Conservation (phyloP, 2,888 invertebrate genomes). For the Liopterus haemorrhoidalis region DNA sequence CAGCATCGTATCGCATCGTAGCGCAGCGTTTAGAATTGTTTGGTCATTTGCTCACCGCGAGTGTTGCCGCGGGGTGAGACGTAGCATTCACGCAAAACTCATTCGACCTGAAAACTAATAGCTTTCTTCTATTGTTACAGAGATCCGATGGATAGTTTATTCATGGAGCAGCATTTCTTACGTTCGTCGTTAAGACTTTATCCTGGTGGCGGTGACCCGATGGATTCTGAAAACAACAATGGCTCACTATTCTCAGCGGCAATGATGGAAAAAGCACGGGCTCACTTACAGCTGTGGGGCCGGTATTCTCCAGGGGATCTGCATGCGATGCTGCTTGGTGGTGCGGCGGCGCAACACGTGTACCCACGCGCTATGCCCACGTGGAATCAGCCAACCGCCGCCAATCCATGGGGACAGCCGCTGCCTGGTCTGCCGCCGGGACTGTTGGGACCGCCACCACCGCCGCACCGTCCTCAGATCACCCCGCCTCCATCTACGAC, state of each 20-base stretch:
- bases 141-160: constrained; percentile 74
- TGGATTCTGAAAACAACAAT: constrained; percentile 49
- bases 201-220: constrained; percentile 51
- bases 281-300: constrained; percentile 52
- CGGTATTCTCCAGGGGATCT: constrained; percentile 43
- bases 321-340: constrained; percentile 44
- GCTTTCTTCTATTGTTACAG: constrained; percentile 39
- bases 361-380: too few species aligned
- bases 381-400: constrained; percentile 22
- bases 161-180: constrained; percentile 72
- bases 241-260: constrained; percentile 47
- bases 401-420: constrained; percentile 46
- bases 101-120: constrained; percentile 2
- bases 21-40: constrained; percentile 7
- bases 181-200: constrained; percentile 54
- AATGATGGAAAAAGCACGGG: constrained; percentile 54
- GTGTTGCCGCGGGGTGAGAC: constrained; percentile 17
- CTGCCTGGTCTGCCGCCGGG: constrained; percentile 42
- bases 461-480: constrained; percentile 42
- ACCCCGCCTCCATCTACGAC: constrained; percentile 49
- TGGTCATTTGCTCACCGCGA: constrained; percentile 10
- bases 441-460: constrained; percentile 42
- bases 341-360: constrained; percentile 41
- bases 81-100: neutral
- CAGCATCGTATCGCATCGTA: constrained; percentile 17